These are phyloP conservation scores for Nezara viridula DNA, from an alignment of 2,888 invertebrate genomes.

Conservation along the genomic window DNA sequence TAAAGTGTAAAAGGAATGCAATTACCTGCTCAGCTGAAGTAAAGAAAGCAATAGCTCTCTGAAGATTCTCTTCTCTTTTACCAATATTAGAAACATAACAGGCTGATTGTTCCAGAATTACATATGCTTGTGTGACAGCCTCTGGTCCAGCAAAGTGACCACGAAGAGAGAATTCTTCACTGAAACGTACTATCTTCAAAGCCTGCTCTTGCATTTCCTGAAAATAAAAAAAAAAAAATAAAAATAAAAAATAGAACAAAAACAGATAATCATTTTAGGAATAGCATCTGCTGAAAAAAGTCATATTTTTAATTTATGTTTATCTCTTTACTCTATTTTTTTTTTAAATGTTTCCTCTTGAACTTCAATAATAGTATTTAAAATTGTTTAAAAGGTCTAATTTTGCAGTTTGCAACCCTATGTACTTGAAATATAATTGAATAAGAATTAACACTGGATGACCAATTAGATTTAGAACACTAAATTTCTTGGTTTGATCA, in stretches of 20 bases:
- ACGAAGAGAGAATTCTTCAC: constrained; percentile 80
- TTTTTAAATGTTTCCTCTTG: no score
- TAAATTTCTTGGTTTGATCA: no score
- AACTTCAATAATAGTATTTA: no score
- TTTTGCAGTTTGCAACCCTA: no score
- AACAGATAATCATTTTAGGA: neutral
- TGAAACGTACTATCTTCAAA: constrained; percentile 82
- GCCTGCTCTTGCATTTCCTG: constrained; percentile 81
- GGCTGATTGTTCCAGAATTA: constrained; percentile 76
- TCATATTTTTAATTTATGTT: neutral
- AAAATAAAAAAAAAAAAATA: constrained; percentile 23
- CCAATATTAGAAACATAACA: constrained; percentile 82
- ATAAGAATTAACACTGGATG: no score
- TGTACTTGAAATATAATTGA: no score
- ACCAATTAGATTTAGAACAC: no score
- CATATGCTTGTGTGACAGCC: constrained; percentile 78
- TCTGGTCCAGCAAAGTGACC: constrained; percentile 81
- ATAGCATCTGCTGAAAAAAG: neutral
- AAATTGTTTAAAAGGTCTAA: no score
- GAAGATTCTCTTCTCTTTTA: constrained; percentile 77
- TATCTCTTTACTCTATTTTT: no score
- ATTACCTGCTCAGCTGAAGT: constrained; percentile 77
- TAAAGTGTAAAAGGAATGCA: neutral
- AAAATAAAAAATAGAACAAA: neutral
- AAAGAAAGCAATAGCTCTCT: constrained; percentile 81